phyloP scores from a whole-genome alignment of 2,888 invertebrate species.

The Ophion ventricosus region DNA sequence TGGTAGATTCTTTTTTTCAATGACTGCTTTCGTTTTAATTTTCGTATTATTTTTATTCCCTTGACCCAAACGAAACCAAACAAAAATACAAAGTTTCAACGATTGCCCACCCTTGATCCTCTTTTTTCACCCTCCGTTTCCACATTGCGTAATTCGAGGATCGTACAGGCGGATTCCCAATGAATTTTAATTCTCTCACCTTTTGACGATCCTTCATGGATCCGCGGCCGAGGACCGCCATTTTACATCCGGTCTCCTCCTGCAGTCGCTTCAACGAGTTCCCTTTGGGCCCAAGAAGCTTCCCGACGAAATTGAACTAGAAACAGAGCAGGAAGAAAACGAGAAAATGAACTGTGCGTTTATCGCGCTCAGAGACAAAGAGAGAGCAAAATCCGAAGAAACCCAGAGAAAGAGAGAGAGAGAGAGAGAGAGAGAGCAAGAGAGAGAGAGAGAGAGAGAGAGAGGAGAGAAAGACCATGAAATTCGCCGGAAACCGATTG shows the following conservation, averaged over 20 bases:
- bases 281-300: constrained; percentile 96
- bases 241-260: constrained; percentile 97
- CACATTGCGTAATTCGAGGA: no score
- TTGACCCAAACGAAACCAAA: no score
- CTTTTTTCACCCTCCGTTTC: no score
- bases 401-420: neutral
- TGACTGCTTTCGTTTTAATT: no score
- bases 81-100: no score
- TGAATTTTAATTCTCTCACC: constrained; percentile 83
- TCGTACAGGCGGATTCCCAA: no score
- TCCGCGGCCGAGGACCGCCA: constrained; percentile 96
- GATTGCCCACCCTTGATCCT: no score
- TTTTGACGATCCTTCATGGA: constrained; percentile 97
- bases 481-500: neutral
- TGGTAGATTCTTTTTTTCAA: no score
- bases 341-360: constrained; percentile 34
- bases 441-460: neutral
- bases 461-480: neutral
- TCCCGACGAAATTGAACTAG: constrained; percentile 98
- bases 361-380: neutral
- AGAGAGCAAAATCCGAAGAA: no score
- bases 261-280: constrained; percentile 96
- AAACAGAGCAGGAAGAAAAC: constrained; percentile 56
- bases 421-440: neutral
- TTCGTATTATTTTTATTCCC: no score